Base-by-base conservation (phyloP, 2,888 invertebrate genomes). In the Mythimna lalbum region DNA sequence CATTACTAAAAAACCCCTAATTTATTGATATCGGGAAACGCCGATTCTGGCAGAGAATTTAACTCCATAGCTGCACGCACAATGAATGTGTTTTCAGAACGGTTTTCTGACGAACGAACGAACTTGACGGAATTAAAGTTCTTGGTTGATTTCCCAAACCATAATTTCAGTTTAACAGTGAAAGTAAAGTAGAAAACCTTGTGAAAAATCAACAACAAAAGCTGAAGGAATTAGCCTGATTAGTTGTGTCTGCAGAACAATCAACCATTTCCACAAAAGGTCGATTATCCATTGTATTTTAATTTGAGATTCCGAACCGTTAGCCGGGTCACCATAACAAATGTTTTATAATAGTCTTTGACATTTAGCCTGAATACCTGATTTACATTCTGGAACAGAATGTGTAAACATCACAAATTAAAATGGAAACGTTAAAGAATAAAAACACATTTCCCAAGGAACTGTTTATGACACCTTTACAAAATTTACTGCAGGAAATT, bases 401-500 rank as follows among this genome's bases (percentile, higher is more conserved):
- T 21, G 23, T 4, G 39, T 78, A 55, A 71, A 60, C 19, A 21
- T 12, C 23, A 43, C 57, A 59, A 62, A 70, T 49, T 59, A 21
- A 63, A 63, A 63, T 33, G 49, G 17, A 27, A 75, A 53, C 19
- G n/a, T 49, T 14, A 62, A 70, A 59, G 31, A 74, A 63, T 27
- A 69, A 62, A 74, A 59, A 70, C 21, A 49, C 7, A 59, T 70
- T 77, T 77, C 62, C 71, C 19, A 5, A 39, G 49, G 21, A 49
- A 39, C 47, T 70, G 71, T 74, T 74, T 77, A 62, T 62, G 57
- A 62, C 31, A 76, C 62, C n/a, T 77, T 52, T 27, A 47, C 21
- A 21, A 49, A 59, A 70, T 70, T 43, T 71, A 78, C n/a, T 47
- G 60, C 50, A 78, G 78, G 73, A 78, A 78, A 76, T 78, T 49